phyloP scores from a whole-genome alignment of 2,113 vertebrate genomes.

The Ardeotis arabs region DNA sequence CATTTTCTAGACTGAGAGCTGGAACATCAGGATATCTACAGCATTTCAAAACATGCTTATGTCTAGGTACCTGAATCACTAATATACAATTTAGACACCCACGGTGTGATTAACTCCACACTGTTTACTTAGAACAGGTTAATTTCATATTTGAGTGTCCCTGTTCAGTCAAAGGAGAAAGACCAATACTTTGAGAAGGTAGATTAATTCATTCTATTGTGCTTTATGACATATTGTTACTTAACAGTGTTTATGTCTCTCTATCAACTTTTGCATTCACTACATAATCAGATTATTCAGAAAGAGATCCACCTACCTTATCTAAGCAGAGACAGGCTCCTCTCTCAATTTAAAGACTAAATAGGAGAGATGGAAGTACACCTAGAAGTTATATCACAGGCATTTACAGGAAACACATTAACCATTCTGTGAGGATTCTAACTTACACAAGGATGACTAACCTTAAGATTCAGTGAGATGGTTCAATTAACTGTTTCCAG shows the following conservation, averaged over 20 bases:
- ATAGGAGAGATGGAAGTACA: background rate
- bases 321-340: background rate
- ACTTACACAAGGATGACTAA: background rate
- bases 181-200: background rate
- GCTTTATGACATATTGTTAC: background rate
- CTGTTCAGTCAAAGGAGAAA: background rate
- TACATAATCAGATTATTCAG: background rate
- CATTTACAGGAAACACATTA: background rate
- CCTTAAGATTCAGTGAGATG: background rate
- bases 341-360: background rate
- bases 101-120: background rate
- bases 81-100: background rate
- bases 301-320: background rate
- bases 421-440: background rate
- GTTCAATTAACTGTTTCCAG: background rate
- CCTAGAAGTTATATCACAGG: background rate
- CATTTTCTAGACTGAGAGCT: background rate
- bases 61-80: background rate
- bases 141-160: background rate
- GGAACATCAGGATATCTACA: background rate
- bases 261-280: background rate
- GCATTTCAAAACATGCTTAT: background rate
- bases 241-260: background rate
- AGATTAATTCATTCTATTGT: background rate
- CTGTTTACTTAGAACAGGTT: background rate